phyloP scores from a whole-genome alignment of 2,888 invertebrate species.

The Pinctada fucata region DNA sequence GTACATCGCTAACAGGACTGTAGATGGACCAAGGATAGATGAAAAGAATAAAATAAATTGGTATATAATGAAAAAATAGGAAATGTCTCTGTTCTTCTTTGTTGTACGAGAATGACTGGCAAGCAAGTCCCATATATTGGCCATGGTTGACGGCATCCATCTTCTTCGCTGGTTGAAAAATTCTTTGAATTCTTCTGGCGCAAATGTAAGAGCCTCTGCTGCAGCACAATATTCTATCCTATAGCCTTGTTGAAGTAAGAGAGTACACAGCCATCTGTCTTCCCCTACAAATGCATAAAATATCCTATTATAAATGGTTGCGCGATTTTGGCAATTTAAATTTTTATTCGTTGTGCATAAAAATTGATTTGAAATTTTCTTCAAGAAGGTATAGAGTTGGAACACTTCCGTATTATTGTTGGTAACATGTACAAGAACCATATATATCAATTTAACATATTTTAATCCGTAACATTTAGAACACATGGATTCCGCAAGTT shows the following conservation, averaged over 20 bases:
- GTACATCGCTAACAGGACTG: slow-evolving; percentile 48
- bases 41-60: slow-evolving; percentile 59
- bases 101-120: slow-evolving; percentile 93
- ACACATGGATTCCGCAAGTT: too few relatives aligned
- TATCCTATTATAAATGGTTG: too few relatives aligned
- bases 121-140: slow-evolving; percentile 95
- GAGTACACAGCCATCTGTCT: slow-evolving; percentile 98
- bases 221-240: slow-evolving; percentile 99
- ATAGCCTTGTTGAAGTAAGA: slow-evolving; percentile 95
- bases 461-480: too few relatives aligned
- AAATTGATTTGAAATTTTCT: too few relatives aligned
- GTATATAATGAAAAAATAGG: slow-evolving; percentile 77
- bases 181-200: slow-evolving; percentile 95
- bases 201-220: slow-evolving; percentile 97
- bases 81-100: slow-evolving; percentile 97
- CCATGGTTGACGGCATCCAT: slow-evolving; percentile 99
- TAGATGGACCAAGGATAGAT: slow-evolving; percentile 54
- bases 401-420: too few relatives aligned
- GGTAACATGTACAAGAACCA: too few relatives aligned
- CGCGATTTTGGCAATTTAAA: too few relatives aligned
- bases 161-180: slow-evolving; percentile 98
- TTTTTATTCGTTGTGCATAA: too few relatives aligned
- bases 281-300: slow-evolving; percentile 87
- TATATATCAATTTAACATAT: too few relatives aligned
- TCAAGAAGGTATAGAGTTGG: too few relatives aligned